Base-by-base conservation (phyloP, 2,113 vertebrate species). In the Archocentrus centrarchus region DNA sequence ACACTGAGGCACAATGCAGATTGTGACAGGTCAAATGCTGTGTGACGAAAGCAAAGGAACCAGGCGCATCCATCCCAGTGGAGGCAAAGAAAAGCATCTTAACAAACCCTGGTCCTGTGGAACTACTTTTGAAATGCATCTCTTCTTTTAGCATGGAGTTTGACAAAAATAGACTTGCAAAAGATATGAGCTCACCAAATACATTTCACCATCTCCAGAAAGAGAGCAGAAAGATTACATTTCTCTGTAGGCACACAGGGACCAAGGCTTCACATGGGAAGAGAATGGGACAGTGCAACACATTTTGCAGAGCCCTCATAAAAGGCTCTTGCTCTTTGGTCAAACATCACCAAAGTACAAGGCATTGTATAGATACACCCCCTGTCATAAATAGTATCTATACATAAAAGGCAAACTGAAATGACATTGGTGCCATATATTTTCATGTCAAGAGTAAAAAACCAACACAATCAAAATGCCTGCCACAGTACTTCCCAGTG, bases 281-380 rank as follows among this genome's bases (percentile, higher is more conserved):
- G 79, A 88, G 89, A 83, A 84, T 61, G 63, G 83, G 89, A 90
- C 86, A 90, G 90, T 94, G 91, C 90, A 92, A 92, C 47, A 92
- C 85, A 81, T 79, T 87, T 90, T 89, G 90, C 90, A 87, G 88
- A 93, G 86, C 85, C 91, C 89, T 82, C 0, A 7, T 73, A 62
- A 90, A 86, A 92, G 88, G 89, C 90, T 92, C 86, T 87, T 93
- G 91, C 81, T 94, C 94, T 94, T 94, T 94, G 94, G 90, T 92
- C 85, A 90, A 89, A 85, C 44, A 39, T 92, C 89, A 93, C 88
- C 91, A 91, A 92, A 92, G 89, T 90, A 92, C 91, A 93, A 93
- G 91, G 91, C 93, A 88, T 88, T 77, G 90, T 87, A 86, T 79
- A 93, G 83, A 88, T 76, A 89, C 83, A 39, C 37, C 37, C 37